Percentiles rank a stretch among this genome's conserved stretches.
Evolutionary conservation across 2,888 invertebrate species (phyloP).

Genomic region (Athripsodes cinereus): DNA sequence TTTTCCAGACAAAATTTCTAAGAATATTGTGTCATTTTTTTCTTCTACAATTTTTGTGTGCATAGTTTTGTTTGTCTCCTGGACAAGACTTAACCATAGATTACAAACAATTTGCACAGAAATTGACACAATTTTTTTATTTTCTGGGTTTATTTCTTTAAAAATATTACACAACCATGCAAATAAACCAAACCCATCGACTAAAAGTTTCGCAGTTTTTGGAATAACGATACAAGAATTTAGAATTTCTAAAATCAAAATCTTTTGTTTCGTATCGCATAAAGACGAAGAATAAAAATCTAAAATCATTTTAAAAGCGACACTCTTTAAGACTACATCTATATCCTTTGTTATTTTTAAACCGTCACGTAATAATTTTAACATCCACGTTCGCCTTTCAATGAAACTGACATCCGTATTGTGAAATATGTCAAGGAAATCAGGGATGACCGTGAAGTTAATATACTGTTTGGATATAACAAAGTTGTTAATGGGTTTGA

Average conservation of each 20-base stretch:
- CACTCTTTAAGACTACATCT: conserved; percentile 63
- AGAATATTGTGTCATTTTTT: not conserved
- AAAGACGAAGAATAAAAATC: conserved; percentile 61
- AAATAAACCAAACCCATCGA: conserved; percentile 62
- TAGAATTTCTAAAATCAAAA: conserved; percentile 61
- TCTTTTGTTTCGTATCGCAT: conserved; percentile 56
- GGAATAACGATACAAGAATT: conserved; percentile 57
- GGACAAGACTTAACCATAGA: conserved; percentile 25
- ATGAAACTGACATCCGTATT: conserved; percentile 66
- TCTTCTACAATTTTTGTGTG: not conserved
- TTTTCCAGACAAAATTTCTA: conserved; percentile 12
- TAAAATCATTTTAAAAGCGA: conserved; percentile 71
- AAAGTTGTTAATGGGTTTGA: conserved; percentile 71
- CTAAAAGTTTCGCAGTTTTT: conserved; percentile 58
- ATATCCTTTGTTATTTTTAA: conserved; percentile 70
- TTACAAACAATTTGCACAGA: conserved; percentile 32
- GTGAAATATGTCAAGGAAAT: conserved; percentile 78
- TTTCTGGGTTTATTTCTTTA: conserved; percentile 26
- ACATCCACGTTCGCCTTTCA: conserved; percentile 69
- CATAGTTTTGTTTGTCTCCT: conserved; percentile 14
- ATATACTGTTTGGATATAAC: conserved; percentile 71
- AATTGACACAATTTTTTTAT: conserved; percentile 28
- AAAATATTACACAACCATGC: conserved; percentile 57
- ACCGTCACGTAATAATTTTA: conserved; percentile 71
- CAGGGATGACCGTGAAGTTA: conserved; percentile 76